phyloP scores from a whole-genome alignment of 2,113 vertebrate genomes.

The Saguinus imperator region DNA sequence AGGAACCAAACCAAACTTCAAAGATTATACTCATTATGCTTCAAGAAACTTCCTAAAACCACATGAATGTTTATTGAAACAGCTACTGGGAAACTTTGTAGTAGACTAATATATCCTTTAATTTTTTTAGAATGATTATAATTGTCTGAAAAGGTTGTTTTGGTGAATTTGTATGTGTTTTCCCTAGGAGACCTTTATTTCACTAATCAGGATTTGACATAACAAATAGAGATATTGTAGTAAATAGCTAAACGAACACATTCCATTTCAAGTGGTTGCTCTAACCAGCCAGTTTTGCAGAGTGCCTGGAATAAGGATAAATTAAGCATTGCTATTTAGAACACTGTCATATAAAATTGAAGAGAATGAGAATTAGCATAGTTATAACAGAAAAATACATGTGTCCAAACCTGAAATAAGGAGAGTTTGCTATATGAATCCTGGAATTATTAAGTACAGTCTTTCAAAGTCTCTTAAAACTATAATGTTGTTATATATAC shows the following conservation, averaged over 20 bases:
- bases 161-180: background rate
- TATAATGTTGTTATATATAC: background rate
- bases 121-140: background rate
- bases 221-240: background rate
- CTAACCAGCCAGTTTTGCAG: background rate
- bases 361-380: background rate
- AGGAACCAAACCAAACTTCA: background rate
- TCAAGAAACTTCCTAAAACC: background rate
- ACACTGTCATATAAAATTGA: background rate
- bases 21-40: background rate
- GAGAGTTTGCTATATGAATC: background rate
- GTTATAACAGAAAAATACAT: slow-evolving; percentile 1
- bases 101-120: background rate
- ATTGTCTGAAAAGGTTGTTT: background rate
- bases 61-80: background rate
- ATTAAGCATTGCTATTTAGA: background rate
- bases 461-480: slow-evolving; percentile 5
- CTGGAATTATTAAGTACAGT: background rate
- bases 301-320: background rate
- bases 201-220: background rate
- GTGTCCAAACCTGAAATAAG: background rate
- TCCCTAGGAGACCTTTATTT: background rate
- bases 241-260: slow-evolving; percentile 1
- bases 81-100: background rate
- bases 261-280: background rate